Conservation (phyloP, 35 echinoderm and acorn worm species). For the Ophioderma brevispina region DNA sequence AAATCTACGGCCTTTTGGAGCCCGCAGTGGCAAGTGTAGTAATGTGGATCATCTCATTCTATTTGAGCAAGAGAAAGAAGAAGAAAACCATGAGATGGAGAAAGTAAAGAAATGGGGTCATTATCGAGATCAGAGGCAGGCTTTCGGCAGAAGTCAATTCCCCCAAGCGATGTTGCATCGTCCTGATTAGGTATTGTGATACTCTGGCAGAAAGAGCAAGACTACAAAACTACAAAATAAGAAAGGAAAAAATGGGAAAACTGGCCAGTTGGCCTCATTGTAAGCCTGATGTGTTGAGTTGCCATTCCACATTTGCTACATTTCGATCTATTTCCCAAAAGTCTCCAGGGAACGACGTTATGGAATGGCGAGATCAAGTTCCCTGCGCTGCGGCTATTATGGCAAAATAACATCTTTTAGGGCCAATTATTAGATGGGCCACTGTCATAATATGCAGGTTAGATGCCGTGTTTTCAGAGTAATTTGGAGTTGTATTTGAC, state of each 20-base stretch:
- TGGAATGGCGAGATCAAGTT: neutral
- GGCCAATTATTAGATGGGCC: neutral
- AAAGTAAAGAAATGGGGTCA: no score
- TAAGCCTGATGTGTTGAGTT: neutral
- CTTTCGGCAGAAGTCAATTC: no score
- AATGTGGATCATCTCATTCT: no score
- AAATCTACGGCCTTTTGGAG: no score
- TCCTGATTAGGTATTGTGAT: no score
- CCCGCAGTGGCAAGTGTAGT: no score
- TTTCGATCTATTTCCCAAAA: neutral
- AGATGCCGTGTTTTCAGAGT: neutral
- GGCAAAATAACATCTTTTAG: conserved; percentile 7
- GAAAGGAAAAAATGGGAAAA: neutral
- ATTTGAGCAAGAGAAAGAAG: neutral
- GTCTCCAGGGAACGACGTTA: neutral
- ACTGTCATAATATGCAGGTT: neutral
- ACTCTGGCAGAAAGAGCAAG: no score
- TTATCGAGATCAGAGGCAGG: no score
- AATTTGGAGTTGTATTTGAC: neutral
- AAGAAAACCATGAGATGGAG: neutral
- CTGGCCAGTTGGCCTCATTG: neutral
- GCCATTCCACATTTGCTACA: neutral
- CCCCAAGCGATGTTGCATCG: no score
- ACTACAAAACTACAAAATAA: neutral
- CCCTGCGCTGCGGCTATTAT: neutral